Evolutionary conservation across 2,888 invertebrate genomes (phyloP), one percentile per base, ranked within the genome.

Genomic region (Lepidonotus clava): DNA sequence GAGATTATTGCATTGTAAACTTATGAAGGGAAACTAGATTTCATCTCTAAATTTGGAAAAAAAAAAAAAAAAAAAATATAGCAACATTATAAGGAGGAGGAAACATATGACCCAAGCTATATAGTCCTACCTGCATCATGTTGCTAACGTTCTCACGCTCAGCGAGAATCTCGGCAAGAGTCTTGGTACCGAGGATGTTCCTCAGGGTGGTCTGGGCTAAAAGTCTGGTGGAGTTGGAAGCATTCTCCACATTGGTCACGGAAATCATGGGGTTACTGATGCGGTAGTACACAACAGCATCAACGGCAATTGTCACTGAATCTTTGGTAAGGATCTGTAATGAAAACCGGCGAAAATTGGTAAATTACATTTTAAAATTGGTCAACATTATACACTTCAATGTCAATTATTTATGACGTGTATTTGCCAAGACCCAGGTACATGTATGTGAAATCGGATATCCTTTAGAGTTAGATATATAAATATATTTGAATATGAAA

Each of bases 311-410:
- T 4, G 87, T 87, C 83, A 87, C 87, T 6, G 87, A 87, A 41
- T 87, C 87, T 36, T 86, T 87, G n/a, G 93, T 93, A 36, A 93
- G 88, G 90, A 92, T 90, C 88, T 92, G 80, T 1, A 51, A 46
- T 11, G 46, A 46, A 46, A 18, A 46, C 8, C 8, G 8, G 18
- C 8, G 8, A 46, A 8, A 46, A 46, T 11, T 46, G 46, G 46
- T 46, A 46, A 46, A 46, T 46, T 46, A 46, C 46, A 46, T 11
- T 46, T 11, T 11, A 46, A 46, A 11, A 8, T 8, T 46, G n/a
- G n/a, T n/a, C n/a, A n/a, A n/a, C n/a, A n/a, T n/a, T n/a, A n/a
- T n/a, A n/a, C n/a, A n/a, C n/a, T n/a, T n/a, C n/a, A n/a, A n/a
- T n/a, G n/a, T n/a, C n/a, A n/a, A n/a, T n/a, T n/a, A n/a, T n/a